Conservation (phyloP, 64 coral and sea anemone species). For the Anthopleura sola region DNA sequence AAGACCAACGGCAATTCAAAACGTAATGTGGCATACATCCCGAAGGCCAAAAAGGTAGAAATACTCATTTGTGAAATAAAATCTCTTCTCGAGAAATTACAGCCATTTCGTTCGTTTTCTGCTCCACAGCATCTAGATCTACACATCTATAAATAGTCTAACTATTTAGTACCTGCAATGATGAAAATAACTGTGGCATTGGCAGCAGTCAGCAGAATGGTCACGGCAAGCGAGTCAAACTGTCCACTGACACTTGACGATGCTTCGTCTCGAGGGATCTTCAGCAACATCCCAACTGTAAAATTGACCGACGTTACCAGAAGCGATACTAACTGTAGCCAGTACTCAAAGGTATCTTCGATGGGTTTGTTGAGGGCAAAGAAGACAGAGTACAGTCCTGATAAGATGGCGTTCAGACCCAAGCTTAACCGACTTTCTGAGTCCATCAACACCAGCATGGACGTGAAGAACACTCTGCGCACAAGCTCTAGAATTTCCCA, state of each 20-base stretch:
- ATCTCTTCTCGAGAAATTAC: too few relatives aligned
- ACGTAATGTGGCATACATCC: too few relatives aligned
- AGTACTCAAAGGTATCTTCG: not conserved
- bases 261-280: conserved; percentile 34
- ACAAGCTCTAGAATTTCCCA: conserved; percentile 22
- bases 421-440: conserved; percentile 29
- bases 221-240: conserved; percentile 28
- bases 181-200: conserved; percentile 37
- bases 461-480: too few relatives aligned
- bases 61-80: too few relatives aligned
- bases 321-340: conserved; percentile 36
- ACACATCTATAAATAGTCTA: too few relatives aligned
- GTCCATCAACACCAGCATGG: not conserved
- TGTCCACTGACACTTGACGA: conserved; percentile 6
- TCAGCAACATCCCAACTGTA: not conserved
- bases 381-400: not conserved
- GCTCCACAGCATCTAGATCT: too few relatives aligned
- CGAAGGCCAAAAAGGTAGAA: too few relatives aligned
- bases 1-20: too few relatives aligned
- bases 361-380: conserved; percentile 42
- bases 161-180: conserved; percentile 31
- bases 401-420: not conserved
- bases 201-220: conserved; percentile 28
- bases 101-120: too few relatives aligned
- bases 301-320: conserved; percentile 36